phyloP scores from a whole-genome alignment of 2,888 invertebrate genomes.

The Drosophila recens region DNA sequence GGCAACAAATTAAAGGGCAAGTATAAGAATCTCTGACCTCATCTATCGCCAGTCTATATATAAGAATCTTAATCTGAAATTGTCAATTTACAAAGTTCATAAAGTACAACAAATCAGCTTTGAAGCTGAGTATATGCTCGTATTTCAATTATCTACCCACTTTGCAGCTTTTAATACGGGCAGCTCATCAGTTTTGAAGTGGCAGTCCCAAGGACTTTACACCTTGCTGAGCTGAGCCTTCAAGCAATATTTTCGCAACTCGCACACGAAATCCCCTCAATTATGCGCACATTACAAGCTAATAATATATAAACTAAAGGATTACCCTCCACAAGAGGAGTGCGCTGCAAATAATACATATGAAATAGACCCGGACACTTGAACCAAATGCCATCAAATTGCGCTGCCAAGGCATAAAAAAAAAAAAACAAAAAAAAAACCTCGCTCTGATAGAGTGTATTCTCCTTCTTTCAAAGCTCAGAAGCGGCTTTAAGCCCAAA shows the following conservation, averaged over 20 bases:
- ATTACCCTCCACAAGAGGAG: conserved; percentile 52
- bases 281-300: conserved; percentile 77
- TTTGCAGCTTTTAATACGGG: conserved; percentile 25
- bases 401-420: conserved; percentile 51
- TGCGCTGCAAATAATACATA: conserved; percentile 63
- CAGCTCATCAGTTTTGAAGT: conserved; percentile 50
- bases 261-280: conserved; percentile 63
- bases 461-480: conserved; percentile 25
- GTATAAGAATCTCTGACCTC: not conserved
- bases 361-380: conserved; percentile 65
- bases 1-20: not conserved
- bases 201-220: conserved; percentile 42
- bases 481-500: conserved; percentile 60
- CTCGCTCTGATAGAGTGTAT: conserved; percentile 40
- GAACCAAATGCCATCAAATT: conserved; percentile 73
- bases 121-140: conserved; percentile 3
- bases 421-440: not conserved
- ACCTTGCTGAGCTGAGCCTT: conserved; percentile 39
- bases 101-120: conserved; percentile 13
- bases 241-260: conserved; percentile 16
- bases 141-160: conserved; percentile 11
- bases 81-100: conserved; percentile 12
- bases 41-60: not conserved
- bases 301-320: conserved; percentile 79
- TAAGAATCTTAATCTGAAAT: not conserved